Base-by-base conservation (phyloP, 1,140 invertebrate genomes). In the Pseudachorutes palmiensis region DNA sequence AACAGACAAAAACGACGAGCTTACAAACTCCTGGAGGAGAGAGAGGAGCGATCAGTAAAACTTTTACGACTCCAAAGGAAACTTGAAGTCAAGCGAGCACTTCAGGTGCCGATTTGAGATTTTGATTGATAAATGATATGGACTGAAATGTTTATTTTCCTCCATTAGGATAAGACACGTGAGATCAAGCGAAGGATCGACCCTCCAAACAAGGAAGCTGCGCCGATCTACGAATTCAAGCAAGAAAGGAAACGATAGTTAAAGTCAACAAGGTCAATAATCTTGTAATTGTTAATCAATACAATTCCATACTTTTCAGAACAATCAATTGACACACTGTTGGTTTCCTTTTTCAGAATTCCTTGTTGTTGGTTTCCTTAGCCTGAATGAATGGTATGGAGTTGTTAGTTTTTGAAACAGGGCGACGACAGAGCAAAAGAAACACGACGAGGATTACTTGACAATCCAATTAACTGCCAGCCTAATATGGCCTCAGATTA, bases 171-270 rank as follows among this genome's bases (percentile, higher is more conserved):
- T 81, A 75, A 83, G 79, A 75, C 85, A 81, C 74, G 75, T 78
- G 49, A 79, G 80, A 70, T 89, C 85, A 1, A 88, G 82, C 78
- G 81, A 65, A 74, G 83, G 74, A 72, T 94, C 0, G 79, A 82
- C 70, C 77, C 79, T 19, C 91, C 84, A 2, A 87, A 86, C 0
- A 87, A 86, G 71, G 76, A 83, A 31, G 77, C 83, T 22, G 85
- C 93, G 3, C 89, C 93, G 0, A 81, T 94, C 9, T 96, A 92
- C 77, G 82, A 87, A 76, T 97, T 92, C 85, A 86, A 86, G 71
- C 91, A 86, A 76, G 85, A 92, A 76, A 83, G 94, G 65, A 95
- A 95, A 79, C 84, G 84, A 79, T 90, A 76, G 80, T 73, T 24
- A 24, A 16, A 14, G 5, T 55, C 24, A 41, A 41, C 19, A 9